Evolutionary conservation across 2,113 vertebrate species (phyloP), one percentile per base, ranked within the genome.

Genomic region (Falcunculus frontatus): DNA sequence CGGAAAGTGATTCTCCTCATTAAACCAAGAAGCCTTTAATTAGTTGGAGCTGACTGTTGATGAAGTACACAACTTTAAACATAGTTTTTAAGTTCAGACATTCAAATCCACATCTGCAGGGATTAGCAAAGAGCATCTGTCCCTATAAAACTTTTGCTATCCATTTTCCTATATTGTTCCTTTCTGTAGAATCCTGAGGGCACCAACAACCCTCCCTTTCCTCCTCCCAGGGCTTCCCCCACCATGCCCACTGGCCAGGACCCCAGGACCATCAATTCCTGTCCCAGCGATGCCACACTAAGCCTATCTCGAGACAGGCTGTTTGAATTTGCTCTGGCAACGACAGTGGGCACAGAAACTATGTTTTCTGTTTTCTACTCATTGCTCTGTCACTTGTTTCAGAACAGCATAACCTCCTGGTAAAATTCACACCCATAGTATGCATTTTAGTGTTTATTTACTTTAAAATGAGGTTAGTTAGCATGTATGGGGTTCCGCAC

Each of bases 401-500:
- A 47, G 50, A 25, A 84, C 86, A 93, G 50, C 18, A 9, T 80
- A 62, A 90, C 22, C 20, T 83, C 12, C 20, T 90, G 29, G 29
- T 82, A 83, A 92, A 80, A 32, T 39, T 77, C 57, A 13, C 7
- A 14, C 46, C 27, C 35, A 29, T 35, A 37, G 11, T 27, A 68
- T 52, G 16, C 41, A 74, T 76, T 90, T 85, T 33, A 64, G 12
- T 20, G 8, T 62, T 88, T 69, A 33, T 80, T 86, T 95, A 57
- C 46, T 92, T 88, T 76, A 42, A 97, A 90, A 95, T 84, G 7
- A 90, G 33, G 8, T 30, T 83, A 53, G 21, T 68, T 85, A 83
- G 7, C 17, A 53, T 76, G 18, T 52, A 46, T 3, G 1, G 16
- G 9, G 22, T 91, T 96, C 69, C 84, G 33, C 81, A 64, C 44